Conservation (phyloP, 1,140 invertebrate species). For the Drosophila aff. region DNA sequence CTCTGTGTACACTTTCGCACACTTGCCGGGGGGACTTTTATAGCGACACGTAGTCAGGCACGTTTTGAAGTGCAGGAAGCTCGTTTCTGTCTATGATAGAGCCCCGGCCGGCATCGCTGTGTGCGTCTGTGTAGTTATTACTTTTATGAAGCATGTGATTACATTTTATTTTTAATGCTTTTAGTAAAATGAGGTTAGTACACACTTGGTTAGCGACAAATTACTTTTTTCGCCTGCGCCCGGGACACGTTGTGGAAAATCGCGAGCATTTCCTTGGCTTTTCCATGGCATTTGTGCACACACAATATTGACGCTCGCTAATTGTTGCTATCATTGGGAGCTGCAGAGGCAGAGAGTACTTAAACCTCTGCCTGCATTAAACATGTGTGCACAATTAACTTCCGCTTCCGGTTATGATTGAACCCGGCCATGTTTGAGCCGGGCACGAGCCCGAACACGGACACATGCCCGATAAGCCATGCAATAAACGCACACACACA, state of each 20-base stretch:
- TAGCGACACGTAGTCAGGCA: slow-evolving; percentile 76
- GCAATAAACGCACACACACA: slow-evolving; percentile 14
- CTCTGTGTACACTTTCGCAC: slow-evolving; percentile 29
- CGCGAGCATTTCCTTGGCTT: slow-evolving; percentile 4
- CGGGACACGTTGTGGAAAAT: slow-evolving; percentile 37
- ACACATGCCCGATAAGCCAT: slow-evolving; percentile 11
- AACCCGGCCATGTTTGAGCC: slow-evolving; percentile 31
- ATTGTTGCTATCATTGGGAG: slow-evolving; percentile 50
- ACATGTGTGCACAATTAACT: slow-evolving; percentile 76
- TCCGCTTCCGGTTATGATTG: slow-evolving; percentile 81
- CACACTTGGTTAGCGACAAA: slow-evolving; percentile 83
- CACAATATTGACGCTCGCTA: slow-evolving; percentile 47
- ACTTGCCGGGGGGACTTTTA: slow-evolving; percentile 64
- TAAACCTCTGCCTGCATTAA: slow-evolving; percentile 47
- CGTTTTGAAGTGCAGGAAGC: slow-evolving; percentile 75
- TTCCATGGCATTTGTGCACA: slow-evolving; percentile 17
- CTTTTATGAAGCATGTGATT: slow-evolving; percentile 84
- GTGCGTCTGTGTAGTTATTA: slow-evolving; percentile 72
- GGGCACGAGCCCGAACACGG: slow-evolving; percentile 10
- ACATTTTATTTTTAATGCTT: slow-evolving; percentile 84
- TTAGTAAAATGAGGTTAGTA: slow-evolving; percentile 84
- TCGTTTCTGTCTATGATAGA: slow-evolving; percentile 41
- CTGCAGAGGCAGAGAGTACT: slow-evolving; percentile 7
- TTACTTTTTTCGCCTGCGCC: slow-evolving; percentile 51
- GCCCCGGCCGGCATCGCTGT: slow-evolving; percentile 16